These are phyloP conservation scores for Palythoa caribaeorum DNA, from an alignment of 92 coral and sea anemone genomes.

Conservation along the genomic window DNA sequence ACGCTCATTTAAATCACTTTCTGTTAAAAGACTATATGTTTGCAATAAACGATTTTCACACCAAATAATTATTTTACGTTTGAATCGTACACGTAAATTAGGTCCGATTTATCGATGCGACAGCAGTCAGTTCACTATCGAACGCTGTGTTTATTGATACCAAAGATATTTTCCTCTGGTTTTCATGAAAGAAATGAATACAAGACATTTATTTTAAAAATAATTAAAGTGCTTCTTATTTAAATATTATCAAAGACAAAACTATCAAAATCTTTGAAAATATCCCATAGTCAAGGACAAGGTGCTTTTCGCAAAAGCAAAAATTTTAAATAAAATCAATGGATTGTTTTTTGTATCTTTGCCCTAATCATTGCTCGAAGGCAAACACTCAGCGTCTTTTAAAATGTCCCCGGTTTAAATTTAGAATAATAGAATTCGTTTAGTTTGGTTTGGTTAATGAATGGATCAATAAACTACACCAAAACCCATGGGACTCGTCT, in stretches of 20 bases:
- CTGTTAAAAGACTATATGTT: neutral
- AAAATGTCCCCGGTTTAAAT: neutral
- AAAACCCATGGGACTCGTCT: conserved; percentile 6
- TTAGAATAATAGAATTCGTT: conserved; percentile 5
- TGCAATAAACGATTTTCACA: neutral
- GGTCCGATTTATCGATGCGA: neutral
- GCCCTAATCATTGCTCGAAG: neutral
- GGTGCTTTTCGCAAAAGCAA: neutral
- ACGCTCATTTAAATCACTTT: conserved; percentile 1
- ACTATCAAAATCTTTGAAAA: neutral
- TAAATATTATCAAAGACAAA: neutral
- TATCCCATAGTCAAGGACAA: neutral
- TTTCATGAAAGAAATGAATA: neutral
- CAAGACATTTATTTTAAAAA: neutral
- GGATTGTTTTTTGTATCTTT: neutral
- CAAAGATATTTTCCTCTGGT: neutral
- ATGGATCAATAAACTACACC: neutral
- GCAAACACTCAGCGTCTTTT: neutral
- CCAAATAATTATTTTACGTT: neutral
- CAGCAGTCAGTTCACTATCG: neutral
- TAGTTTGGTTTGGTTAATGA: conserved; percentile 15
- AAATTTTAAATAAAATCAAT: neutral
- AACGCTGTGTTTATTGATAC: neutral
- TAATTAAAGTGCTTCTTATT: neutral
- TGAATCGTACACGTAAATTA: neutral